These are phyloP conservation scores for Stomorhina lunata DNA, from an alignment of 2,888 invertebrate species.

Conservation along the genomic window DNA sequence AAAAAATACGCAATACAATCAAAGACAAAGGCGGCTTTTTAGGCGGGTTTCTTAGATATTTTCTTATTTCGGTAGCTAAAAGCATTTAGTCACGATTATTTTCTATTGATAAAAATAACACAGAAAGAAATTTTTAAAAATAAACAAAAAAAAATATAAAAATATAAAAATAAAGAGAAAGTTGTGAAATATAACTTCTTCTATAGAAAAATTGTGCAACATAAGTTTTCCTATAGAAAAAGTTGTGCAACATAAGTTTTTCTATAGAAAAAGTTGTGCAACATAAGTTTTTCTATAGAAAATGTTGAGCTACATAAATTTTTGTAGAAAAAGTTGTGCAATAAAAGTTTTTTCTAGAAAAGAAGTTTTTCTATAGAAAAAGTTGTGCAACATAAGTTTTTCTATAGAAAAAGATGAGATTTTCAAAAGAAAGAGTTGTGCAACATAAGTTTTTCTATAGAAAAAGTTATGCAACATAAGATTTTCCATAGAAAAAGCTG, in stretches of 20 bases:
- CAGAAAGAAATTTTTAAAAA: not conserved
- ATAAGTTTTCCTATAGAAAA: not conserved
- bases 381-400: too few species aligned
- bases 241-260: not conserved
- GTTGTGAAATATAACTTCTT: too few species aligned
- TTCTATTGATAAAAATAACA: not conserved
- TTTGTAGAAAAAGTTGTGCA: not conserved
- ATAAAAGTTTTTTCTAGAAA: not conserved
- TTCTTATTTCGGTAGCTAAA: constrained; percentile 10
- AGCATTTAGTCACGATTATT: constrained; percentile 32
- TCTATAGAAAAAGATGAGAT: not conserved
- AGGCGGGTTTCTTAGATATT: not conserved
- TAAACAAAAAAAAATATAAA: not conserved
- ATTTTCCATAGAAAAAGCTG: not conserved
- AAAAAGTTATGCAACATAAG: too few species aligned
- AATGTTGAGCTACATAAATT: not conserved
- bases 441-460: too few species aligned
- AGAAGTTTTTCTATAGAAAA: too few species aligned
- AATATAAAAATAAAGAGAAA: too few species aligned
- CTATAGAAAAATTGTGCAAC: not conserved
- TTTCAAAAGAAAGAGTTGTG: too few species aligned
- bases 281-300: not conserved
- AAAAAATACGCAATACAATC: constrained; percentile 2
- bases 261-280: not conserved
- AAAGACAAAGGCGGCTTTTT: not conserved